Evolutionary conservation across 1,140 invertebrate species (phyloP).

Genomic region (Popillia japonica): DNA sequence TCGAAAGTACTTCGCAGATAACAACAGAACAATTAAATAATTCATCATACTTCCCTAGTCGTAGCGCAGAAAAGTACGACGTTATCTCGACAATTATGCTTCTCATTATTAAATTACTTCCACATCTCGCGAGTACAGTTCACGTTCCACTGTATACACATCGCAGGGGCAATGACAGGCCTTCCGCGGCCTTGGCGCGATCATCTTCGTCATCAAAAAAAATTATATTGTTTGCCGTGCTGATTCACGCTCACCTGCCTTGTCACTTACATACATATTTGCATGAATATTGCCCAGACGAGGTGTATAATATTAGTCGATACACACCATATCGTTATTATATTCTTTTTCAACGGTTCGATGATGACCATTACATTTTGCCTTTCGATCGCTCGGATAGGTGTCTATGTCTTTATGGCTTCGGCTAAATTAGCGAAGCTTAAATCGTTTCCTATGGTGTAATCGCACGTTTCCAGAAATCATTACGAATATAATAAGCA

Average conservation of each 20-base stretch:
- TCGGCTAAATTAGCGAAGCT: background rate
- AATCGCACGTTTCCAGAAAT: background rate
- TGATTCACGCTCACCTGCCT: conserved; percentile 30
- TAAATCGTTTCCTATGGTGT: background rate
- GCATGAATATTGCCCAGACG: background rate
- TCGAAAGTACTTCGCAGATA: no score
- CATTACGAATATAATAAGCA: background rate
- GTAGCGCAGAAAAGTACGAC: background rate
- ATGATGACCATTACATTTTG: background rate
- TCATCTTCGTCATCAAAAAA: conserved; percentile 22
- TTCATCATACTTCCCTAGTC: no score
- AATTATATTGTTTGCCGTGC: conserved; percentile 27
- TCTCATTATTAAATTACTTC: background rate
- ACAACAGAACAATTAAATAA: no score
- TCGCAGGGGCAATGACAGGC: conserved; percentile 23
- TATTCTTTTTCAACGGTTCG: background rate
- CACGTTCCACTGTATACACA: background rate
- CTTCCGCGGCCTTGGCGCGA: conserved; percentile 26
- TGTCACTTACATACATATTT: conserved; percentile 12
- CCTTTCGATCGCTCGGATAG: background rate
- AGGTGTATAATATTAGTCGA: background rate
- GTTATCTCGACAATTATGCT: background rate
- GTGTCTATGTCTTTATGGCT: background rate
- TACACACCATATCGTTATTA: background rate
- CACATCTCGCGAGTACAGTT: background rate